Evolutionary conservation across 1,140 invertebrate genomes (phyloP), one percentile per base, ranked within the genome.

Genomic region (Rhizoglyphus robini): DNA sequence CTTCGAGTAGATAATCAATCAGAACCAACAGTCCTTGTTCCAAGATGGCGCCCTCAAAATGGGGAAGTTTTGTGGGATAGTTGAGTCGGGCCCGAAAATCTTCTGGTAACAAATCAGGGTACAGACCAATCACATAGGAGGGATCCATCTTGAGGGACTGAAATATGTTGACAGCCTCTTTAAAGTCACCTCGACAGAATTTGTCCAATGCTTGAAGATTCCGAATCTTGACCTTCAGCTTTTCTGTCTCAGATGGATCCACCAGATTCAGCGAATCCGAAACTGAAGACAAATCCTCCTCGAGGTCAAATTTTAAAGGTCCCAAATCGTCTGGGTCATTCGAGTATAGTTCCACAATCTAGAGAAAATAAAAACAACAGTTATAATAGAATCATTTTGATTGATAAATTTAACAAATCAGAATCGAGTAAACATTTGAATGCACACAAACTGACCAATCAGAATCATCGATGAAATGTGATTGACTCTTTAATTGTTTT

Each of bases 51-150:
- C 87, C 88, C 70, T 86, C 82, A n/a, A 94, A 75, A 69, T 84
- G 82, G 2, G 83, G 82, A 13, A 76, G 67, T 54, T 81, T 75
- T 68, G 82, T 77, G 4, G 79, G 79, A 71, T 84, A 83, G 25
- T 79, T 74, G 15, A 83, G 70, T 59, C 78, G 75, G 60, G 76
- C 78, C n/a, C 79, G 71, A 72, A 75, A 78, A 65, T 82, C 79
- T 63, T 85, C 83, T 0, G 88, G 86, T 65, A 94, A 79, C 46
- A 96, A 77, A 73, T 90, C 88, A 2, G 94, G 92, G 79, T 92
- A 96, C 13, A 97, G 76, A 65, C 88, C 84, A 70, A 96, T 96
- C 0, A 97, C 92, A 76, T 95, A 88, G 60, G 88, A 88, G 0
- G 92, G 90, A 80, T 96, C 90, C 46, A 89, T 95, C 61, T 85